Conservation (phyloP, 2,888 invertebrate species). For the Theristus sp. region DNA sequence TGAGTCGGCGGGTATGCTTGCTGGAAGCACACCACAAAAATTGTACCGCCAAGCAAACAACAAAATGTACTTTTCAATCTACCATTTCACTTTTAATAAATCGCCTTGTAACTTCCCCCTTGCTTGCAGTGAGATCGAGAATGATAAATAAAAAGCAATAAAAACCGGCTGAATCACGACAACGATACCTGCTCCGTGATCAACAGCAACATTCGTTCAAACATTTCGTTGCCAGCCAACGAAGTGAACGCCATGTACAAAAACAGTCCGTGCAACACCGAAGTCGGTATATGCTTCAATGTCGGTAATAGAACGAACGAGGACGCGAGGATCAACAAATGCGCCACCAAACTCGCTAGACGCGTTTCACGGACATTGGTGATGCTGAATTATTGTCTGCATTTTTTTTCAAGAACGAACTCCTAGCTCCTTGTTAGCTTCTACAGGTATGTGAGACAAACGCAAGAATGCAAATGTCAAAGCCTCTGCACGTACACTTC, state of each 20-base stretch:
- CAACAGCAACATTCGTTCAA: conserved; percentile 35
- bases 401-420: background rate
- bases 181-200: conserved; percentile 39
- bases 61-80: no score
- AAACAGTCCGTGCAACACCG: conserved; percentile 37
- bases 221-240: conserved; percentile 36
- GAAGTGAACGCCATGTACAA: conserved; percentile 38
- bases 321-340: conserved; percentile 36
- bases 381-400: background rate
- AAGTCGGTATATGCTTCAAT: conserved; percentile 32
- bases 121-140: no score
- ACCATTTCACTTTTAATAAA: no score
- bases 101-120: no score
- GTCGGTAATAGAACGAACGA: conserved; percentile 32
- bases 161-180: background rate
- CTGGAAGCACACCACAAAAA: no score
- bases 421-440: background rate
- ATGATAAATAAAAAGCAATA: no score
- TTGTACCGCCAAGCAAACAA: no score
- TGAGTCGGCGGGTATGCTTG: conserved; percentile 38
- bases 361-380: conserved; percentile 37
- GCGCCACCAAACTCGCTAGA: conserved; percentile 34
- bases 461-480: background rate
- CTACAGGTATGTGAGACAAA: background rate
- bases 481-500: conserved; percentile 36